Base-by-base conservation (phyloP, 2,888 invertebrate genomes). In the Hymenopus coronatus region DNA sequence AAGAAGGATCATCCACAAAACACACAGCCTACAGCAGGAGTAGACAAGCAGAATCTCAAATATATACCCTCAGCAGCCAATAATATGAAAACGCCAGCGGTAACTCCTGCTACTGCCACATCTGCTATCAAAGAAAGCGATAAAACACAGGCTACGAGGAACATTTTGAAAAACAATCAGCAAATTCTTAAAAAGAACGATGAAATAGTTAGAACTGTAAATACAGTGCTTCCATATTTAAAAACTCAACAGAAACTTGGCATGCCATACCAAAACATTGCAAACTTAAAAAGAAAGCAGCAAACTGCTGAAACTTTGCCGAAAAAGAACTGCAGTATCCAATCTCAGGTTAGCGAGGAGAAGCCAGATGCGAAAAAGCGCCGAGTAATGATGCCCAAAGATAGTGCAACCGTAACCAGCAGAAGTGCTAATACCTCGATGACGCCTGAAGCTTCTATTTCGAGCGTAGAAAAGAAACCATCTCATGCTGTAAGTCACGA, bases 131-230 rank as follows among this genome's bases (percentile, higher is more conserved):
- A 28, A 28, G 28, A 27, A 28, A 6, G 14, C 14, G 83, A 27
- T 15, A 83, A 83, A n/a, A 4, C 83, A 2, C 83, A 28, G 12
- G 3, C n/a, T 28, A 70, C 88, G 8, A 83, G 25, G 28, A 89
- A n/a, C n/a, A 82, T 88, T 15, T 82, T 85, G 20, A 89, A 89
- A 27, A 85, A 89, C 46, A 88, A 87, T 70, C 90, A 90, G 81
- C 90, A 90, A 82, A 88, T 90, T 46, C 84, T 90, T 25, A 89
- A 84, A 81, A 90, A 90, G 28, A 90, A 90, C 30, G 90, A 90
- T n/a, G 90, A 90, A 83, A 90, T 90, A 28, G 83, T 89, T 46
- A 70, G 85, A 20, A 27, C 33, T 30, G 14, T 33, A 14, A 85
- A 20, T 46, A 33, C 33, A 9, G 40, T 82, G 2, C n/a, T 40